Evolutionary conservation across 1,140 invertebrate species (phyloP).

Genomic region (Trachelipus rathkii): DNA sequence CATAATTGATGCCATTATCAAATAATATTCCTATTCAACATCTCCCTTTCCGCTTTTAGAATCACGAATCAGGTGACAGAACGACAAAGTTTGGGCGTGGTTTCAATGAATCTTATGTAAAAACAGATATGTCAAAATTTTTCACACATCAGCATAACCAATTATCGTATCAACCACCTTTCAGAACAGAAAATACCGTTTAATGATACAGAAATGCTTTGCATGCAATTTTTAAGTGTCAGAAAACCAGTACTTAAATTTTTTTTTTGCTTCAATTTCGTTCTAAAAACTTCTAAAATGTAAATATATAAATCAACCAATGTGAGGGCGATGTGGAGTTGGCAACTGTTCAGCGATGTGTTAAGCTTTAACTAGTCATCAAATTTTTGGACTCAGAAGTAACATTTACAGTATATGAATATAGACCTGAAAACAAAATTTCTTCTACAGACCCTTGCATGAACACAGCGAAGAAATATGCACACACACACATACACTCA

Average conservation of each 20-base stretch:
- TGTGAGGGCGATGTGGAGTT: not conserved
- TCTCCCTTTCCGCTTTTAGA: not conserved
- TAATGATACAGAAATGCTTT: not conserved
- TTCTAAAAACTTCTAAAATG: no score
- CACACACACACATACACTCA: no score
- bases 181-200: not conserved
- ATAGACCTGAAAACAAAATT: no score
- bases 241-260: not conserved
- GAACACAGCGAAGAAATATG: no score
- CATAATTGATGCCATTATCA: not conserved
- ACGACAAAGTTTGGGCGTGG: not conserved
- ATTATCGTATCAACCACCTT: conserved; percentile 4
- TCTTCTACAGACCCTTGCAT: no score
- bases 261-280: not conserved
- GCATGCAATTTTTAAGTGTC: not conserved
- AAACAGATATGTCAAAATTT: conserved; percentile 13
- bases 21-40: not conserved
- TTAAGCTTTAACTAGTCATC: conserved; percentile 5
- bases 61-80: not conserved
- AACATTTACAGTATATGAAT: no score
- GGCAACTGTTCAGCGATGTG: not conserved
- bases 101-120: not conserved
- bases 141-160: conserved; percentile 10
- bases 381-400: not conserved
- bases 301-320: not conserved